Evolutionary conservation across 53 echinoderm and acorn worm genomes (phyloP).

Genomic region (Stichopus horrens): DNA sequence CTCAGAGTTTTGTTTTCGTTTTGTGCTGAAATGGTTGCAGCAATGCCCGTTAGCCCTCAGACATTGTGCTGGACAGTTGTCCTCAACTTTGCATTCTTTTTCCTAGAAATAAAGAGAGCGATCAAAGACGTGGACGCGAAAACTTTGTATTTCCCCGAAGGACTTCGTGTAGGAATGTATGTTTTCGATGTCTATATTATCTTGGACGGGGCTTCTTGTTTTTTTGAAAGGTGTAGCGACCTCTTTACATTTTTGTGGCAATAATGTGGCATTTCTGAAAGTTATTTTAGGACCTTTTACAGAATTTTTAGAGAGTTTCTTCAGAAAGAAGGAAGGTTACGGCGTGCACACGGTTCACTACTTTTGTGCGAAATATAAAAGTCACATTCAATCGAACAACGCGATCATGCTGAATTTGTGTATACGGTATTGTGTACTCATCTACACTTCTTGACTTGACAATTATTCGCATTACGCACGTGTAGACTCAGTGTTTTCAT

Average conservation of each 20-base stretch:
- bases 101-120: not conserved
- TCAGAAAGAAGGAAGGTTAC: too few relatives aligned
- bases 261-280: not conserved
- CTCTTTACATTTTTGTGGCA: slow-evolving; percentile 35
- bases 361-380: too few relatives aligned
- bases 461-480: too few relatives aligned
- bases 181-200: not conserved
- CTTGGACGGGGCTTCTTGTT: not conserved
- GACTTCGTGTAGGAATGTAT: slow-evolving; percentile 28
- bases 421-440: too few relatives aligned
- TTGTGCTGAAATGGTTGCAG: not conserved
- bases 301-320: too few relatives aligned
- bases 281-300: too few relatives aligned
- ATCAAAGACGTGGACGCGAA: not conserved
- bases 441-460: too few relatives aligned
- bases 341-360: too few relatives aligned
- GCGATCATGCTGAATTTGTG: too few relatives aligned
- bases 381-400: too few relatives aligned
- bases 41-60: not conserved
- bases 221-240: not conserved
- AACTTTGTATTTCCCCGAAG: not conserved
- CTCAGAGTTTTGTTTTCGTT: not conserved
- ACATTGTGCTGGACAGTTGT: not conserved
- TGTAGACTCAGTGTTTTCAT: too few relatives aligned
- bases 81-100: not conserved